These are phyloP conservation scores for Drosophila lutescens DNA, from an alignment of 2,888 invertebrate species.

Conservation along the genomic window DNA sequence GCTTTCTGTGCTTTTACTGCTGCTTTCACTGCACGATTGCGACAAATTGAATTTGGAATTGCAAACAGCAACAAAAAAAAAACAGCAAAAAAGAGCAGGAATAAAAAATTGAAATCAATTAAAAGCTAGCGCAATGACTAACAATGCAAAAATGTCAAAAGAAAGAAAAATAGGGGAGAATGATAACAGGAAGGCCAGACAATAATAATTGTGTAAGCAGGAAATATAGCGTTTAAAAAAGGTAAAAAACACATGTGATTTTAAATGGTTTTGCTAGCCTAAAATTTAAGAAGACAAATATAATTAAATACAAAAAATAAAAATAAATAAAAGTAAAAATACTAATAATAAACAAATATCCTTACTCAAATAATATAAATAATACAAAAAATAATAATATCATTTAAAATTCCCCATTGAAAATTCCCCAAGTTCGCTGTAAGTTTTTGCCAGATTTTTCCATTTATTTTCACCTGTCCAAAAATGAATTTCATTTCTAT, in stretches of 20 bases:
- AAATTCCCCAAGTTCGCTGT: too few relatives aligned
- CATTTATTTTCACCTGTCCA: conserved; percentile 6
- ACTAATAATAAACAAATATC: too few relatives aligned
- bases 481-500: conserved; percentile 13
- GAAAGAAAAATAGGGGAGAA: background rate
- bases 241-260: background rate
- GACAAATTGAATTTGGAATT: conserved; percentile 35
- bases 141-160: conserved; percentile 9
- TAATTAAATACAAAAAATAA: too few relatives aligned
- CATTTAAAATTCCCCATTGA: too few relatives aligned
- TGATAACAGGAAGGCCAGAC: background rate
- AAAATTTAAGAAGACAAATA: too few relatives aligned
- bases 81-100: background rate
- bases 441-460: background rate
- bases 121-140: conserved; percentile 11
- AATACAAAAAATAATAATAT: too few relatives aligned
- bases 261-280: too few relatives aligned
- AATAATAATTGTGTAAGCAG: conserved; percentile 4
- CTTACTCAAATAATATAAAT: too few relatives aligned
- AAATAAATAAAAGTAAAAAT: too few relatives aligned
- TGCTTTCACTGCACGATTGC: conserved; percentile 29
- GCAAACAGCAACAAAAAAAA: conserved; percentile 2
- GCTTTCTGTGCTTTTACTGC: too few relatives aligned
- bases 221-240: background rate
- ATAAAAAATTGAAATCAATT: conserved; percentile 28